A percentile compares a stretch with the other conserved stretches of the same genome.
These are phyloP conservation scores for Bombus waltoni DNA, from an alignment of 1,140 invertebrate species.

Conservation along the genomic window DNA sequence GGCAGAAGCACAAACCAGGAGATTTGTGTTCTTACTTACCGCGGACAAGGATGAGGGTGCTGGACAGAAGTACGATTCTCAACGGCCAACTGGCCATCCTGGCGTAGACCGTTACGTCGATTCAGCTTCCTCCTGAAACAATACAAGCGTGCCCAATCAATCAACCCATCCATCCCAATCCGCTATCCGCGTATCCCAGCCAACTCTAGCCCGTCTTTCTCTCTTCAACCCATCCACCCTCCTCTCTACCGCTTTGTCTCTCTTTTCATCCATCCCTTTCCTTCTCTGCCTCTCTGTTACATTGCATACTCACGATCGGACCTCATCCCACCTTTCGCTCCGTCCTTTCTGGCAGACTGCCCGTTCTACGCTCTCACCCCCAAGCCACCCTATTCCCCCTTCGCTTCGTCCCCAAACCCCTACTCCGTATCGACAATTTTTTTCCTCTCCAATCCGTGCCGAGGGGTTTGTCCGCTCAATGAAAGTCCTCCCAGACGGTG, in stretches of 20 bases:
- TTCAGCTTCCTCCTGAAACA: slow-evolving; percentile 81
- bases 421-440: slow-evolving; percentile 65
- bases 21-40: slow-evolving; percentile 76
- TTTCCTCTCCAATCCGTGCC: slow-evolving; percentile 64
- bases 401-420: slow-evolving; percentile 44
- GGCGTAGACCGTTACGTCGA: slow-evolving; percentile 82
- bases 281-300: slow-evolving; percentile 4
- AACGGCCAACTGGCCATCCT: slow-evolving; percentile 81
- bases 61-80: slow-evolving; percentile 79
- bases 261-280: slow-evolving; percentile 17
- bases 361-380: slow-evolving; percentile 55
- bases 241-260: background rate
- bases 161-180: slow-evolving; percentile 70
- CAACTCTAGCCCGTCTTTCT: slow-evolving; percentile 43
- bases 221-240: slow-evolving; percentile 18
- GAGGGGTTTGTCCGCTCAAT: slow-evolving; percentile 69
- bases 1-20: background rate
- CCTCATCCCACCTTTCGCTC: slow-evolving; percentile 61
- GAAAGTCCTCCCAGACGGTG: slow-evolving; percentile 67
- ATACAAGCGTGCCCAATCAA: slow-evolving; percentile 77
- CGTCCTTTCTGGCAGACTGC: slow-evolving; percentile 67
- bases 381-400: background rate
- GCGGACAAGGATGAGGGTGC: slow-evolving; percentile 80
- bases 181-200: slow-evolving; percentile 54
- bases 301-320: slow-evolving; percentile 48